phyloP scores from a whole-genome alignment of 2,888 invertebrate species.

The Nemurella pictetii region DNA sequence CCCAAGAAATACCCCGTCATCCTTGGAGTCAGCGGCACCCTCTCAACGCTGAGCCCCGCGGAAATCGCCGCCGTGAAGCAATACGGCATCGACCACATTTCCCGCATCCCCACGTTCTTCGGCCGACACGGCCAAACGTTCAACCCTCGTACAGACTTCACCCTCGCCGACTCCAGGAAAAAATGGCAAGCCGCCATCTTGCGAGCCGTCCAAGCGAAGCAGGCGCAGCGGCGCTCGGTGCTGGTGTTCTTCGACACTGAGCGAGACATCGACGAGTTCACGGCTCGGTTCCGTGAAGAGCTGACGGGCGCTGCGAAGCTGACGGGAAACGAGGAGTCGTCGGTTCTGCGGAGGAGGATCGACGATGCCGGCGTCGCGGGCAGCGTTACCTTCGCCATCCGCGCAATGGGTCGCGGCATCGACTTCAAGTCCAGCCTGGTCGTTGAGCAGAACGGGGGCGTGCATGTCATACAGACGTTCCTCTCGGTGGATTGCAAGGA shows the following conservation, averaged over 20 bases:
- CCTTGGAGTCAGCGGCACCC: not conserved
- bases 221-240: not conserved
- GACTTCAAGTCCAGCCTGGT: not conserved
- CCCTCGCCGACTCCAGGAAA: not conserved
- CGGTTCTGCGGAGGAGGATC: not conserved
- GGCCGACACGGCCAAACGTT: not conserved
- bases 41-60: not conserved
- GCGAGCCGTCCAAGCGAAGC: not conserved
- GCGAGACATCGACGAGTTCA: not conserved
- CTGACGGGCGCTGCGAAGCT: not conserved
- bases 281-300: not conserved
- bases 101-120: not conserved
- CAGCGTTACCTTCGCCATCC: not conserved
- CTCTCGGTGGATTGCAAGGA: not conserved
- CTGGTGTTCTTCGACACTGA: not conserved
- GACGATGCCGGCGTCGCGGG: not conserved
- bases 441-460: not conserved
- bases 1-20: not conserved
- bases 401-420: not conserved
- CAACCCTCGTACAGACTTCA: not conserved
- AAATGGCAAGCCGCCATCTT: not conserved
- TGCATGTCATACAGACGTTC: slow-evolving; percentile 1
- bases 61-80: not conserved
- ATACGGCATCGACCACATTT: not conserved
- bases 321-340: not conserved